Percentiles rank a stretch among this genome's conserved stretches.
phyloP scores from a whole-genome alignment of 2,113 vertebrate species.

The Centrocercus urophasianus region DNA sequence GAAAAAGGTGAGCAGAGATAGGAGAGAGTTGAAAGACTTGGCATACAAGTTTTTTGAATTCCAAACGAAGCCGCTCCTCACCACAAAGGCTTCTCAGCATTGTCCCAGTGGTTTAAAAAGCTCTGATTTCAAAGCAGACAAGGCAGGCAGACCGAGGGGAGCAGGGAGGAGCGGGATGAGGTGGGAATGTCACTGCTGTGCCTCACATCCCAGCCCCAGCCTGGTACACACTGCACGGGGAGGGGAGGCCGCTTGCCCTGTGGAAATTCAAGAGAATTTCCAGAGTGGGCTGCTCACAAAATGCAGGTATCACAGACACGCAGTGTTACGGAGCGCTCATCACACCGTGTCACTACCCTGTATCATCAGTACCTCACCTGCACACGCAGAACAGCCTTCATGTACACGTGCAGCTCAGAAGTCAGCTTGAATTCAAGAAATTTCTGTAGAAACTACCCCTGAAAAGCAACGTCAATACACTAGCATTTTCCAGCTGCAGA shows the following conservation, averaged over 20 bases:
- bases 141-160: background rate
- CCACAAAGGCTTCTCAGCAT: background rate
- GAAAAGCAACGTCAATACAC: rapidly evolving
- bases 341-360: rapidly evolving
- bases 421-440: background rate
- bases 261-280: background rate
- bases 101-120: background rate
- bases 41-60: background rate
- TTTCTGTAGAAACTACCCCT: background rate
- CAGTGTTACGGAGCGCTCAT: background rate
- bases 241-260: background rate
- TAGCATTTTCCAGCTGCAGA: background rate
- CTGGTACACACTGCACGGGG: background rate
- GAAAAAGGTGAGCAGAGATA: background rate
- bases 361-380: background rate
- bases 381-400: background rate
- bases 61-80: background rate
- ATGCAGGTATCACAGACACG: rapidly evolving
- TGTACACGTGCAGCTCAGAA: rapidly evolving
- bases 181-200: background rate
- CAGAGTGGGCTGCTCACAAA: background rate
- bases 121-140: background rate
- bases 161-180: background rate
- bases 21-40: background rate
- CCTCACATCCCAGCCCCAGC: background rate